Evolutionary conservation across 2,797 vertebrate species (phyloP).

Genomic region (Pseudotriccus pelzelni): DNA sequence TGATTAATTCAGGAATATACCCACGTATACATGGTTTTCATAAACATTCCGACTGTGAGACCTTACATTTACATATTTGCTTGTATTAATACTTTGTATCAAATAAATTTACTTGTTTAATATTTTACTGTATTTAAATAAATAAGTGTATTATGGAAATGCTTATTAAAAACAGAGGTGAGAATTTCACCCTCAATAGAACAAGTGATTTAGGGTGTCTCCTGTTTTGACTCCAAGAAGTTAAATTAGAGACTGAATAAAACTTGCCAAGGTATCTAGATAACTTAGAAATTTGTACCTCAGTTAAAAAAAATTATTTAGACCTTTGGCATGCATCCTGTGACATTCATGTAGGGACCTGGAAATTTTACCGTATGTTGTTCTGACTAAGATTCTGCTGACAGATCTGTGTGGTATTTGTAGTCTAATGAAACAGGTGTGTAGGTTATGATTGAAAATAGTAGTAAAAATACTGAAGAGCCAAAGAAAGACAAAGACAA

Average conservation of each 20-base stretch:
- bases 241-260: background rate
- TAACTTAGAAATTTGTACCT: background rate
- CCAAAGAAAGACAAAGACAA: background rate
- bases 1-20: background rate
- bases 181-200: background rate
- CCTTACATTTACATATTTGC: background rate
- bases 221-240: background rate
- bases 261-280: background rate
- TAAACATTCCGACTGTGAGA: background rate
- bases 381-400: background rate
- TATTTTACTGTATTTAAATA: background rate
- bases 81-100: background rate
- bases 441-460: background rate
- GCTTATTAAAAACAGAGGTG: background rate
- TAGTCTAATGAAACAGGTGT: background rate
- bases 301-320: background rate
- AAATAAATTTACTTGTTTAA: background rate
- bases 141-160: background rate
- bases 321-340: background rate
- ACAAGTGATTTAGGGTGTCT: background rate
- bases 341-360: background rate
- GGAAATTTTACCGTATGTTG: background rate
- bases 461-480: background rate
- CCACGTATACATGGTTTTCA: background rate
- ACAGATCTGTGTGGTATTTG: background rate